phyloP scores from a whole-genome alignment of 2,113 vertebrate genomes.

The Myotis yumanensis region DNA sequence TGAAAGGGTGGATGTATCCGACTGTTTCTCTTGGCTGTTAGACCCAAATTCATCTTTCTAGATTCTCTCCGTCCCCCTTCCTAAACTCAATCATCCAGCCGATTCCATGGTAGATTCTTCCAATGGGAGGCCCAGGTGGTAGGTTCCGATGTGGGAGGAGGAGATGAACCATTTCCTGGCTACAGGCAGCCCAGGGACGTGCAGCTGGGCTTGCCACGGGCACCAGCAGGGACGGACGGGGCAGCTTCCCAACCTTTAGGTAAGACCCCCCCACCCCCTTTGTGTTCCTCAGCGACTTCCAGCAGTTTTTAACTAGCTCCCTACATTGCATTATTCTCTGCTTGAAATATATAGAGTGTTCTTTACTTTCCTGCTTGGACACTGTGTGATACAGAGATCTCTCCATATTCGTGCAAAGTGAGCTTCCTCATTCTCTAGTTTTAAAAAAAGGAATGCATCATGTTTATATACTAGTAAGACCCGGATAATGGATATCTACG shows the following conservation, averaged over 20 bases:
- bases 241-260: not conserved
- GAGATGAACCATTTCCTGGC: not conserved
- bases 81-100: not conserved
- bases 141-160: not conserved
- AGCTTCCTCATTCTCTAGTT: not conserved
- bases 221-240: not conserved
- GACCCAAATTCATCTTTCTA: not conserved
- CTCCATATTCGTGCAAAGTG: not conserved
- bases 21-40: not conserved
- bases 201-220: not conserved
- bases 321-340: not conserved
- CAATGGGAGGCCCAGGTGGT: not conserved
- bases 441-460: not conserved
- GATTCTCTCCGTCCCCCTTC: not conserved
- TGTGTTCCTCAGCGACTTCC: not conserved
- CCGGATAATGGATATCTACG: not conserved
- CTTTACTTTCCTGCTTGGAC: not conserved
- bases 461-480: not conserved
- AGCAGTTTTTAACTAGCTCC: not conserved
- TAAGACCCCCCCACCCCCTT: not conserved
- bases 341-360: not conserved
- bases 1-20: not conserved
- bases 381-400: not conserved
- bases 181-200: not conserved
- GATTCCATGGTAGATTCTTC: not conserved